Evolutionary conservation across 2,113 vertebrate genomes (phyloP), one percentile per base, ranked within the genome.

Genomic region (Tragelaphus scriptus): DNA sequence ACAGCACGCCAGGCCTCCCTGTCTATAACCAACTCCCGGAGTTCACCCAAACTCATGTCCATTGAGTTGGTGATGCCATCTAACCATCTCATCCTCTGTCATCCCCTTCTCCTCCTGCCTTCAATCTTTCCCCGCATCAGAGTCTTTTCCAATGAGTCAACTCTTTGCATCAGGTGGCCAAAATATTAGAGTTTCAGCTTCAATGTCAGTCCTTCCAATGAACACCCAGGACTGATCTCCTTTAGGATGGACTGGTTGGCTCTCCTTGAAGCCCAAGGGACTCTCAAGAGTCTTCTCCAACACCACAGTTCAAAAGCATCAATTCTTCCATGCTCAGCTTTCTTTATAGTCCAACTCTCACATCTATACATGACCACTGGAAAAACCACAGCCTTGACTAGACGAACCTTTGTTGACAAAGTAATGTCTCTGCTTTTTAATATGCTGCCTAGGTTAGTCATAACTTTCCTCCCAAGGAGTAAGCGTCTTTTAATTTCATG

Each of bases 311-410:
- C 65, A 71, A 71, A 36, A 36, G 65, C n/a, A 71, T 71, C 65
- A 71, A 36, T 71, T 71, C 65, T 36, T 71, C 1, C 0, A 9
- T 0, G 1, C 17, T 36, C n/a, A 71, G n/a, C 65, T 68, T 68
- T 68, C n/a, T 36, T 71, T 21, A 36, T 5, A 71, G n/a, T 71
- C 65, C 17, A 36, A 10, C n/a, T 71, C 65, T 71, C n/a, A 21
- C 9, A 36, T 71, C n/a, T 4, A 21, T 21, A 71, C 9, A 36
- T 71, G n/a, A 36, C 17, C 1, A 2, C 32, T 21, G 17, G 65
- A 36, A 71, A 71, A 71, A 36, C 65, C 65, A 71, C 21, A 71
- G n/a, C 65, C 65, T 36, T 71, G n/a, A 71, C 65, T 36, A 71
- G n/a, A 21, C 0, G 1, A 2, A 21, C 65, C n/a, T 71, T 71